Evolutionary conservation across 2,888 invertebrate species (phyloP).

Genomic region (Folsomia manolachei): DNA sequence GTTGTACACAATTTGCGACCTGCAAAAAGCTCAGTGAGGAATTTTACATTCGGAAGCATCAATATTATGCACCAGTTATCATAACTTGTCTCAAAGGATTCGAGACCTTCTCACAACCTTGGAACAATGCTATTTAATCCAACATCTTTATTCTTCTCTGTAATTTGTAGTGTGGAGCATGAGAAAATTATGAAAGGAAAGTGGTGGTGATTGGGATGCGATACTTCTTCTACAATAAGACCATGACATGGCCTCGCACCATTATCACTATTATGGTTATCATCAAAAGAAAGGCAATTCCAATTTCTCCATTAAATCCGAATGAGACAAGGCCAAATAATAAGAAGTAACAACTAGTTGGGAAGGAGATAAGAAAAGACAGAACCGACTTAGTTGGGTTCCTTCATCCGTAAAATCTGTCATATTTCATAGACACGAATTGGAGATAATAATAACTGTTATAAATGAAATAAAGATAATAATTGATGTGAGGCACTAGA

Average conservation of each 20-base stretch:
- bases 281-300: slow-evolving; percentile 4
- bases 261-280: background rate
- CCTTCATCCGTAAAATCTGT: slow-evolving; percentile 6
- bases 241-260: too few species aligned
- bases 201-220: background rate
- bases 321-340: background rate
- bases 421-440: slow-evolving; percentile 17
- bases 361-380: background rate
- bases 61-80: background rate
- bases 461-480: slow-evolving; percentile 13
- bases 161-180: background rate
- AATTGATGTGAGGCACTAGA: slow-evolving; percentile 6
- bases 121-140: background rate
- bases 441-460: slow-evolving; percentile 16
- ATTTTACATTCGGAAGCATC: background rate
- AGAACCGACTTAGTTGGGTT: background rate
- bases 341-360: background rate
- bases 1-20: background rate
- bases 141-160: background rate
- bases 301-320: background rate
- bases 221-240: too few species aligned
- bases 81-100: background rate
- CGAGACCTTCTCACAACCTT: background rate
- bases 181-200: background rate
- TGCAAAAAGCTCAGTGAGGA: background rate